phyloP scores from a whole-genome alignment of 2,888 invertebrate genomes.

The Cylloceria caligata region DNA sequence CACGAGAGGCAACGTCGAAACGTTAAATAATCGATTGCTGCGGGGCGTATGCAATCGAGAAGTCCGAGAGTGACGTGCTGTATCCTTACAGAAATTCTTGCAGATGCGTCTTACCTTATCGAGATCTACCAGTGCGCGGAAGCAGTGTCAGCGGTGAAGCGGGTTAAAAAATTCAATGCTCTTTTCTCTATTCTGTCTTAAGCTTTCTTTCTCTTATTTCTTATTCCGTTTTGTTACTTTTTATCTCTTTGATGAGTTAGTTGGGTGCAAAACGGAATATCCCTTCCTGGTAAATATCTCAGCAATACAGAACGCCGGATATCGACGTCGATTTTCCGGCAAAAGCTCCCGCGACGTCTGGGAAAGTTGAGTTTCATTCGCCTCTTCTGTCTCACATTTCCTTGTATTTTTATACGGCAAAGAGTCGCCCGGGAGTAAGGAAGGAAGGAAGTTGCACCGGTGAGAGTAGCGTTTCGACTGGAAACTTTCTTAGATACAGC shows the following conservation, averaged over 20 bases:
- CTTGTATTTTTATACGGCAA: slow-evolving; percentile 42
- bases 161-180: slow-evolving; percentile 21
- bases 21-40: slow-evolving; percentile 78
- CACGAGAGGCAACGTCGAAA: slow-evolving; percentile 47
- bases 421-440: neutral
- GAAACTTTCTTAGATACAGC: slow-evolving; percentile 54
- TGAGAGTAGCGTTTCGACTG: slow-evolving; percentile 40
- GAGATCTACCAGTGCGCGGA: neutral
- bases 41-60: slow-evolving; percentile 64
- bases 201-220: slow-evolving; percentile 1
- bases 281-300: slow-evolving; percentile 32
- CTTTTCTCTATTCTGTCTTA: slow-evolving; percentile 2
- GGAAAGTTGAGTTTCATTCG: slow-evolving; percentile 47
- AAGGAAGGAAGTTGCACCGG: slow-evolving; percentile 49
- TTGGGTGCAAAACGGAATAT: slow-evolving; percentile 3
- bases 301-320: slow-evolving; percentile 38
- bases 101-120: slow-evolving; percentile 10
- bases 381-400: slow-evolving; percentile 40
- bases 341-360: slow-evolving; percentile 22
- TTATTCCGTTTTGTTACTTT: slow-evolving; percentile 27
- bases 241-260: slow-evolving; percentile 16
- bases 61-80: slow-evolving; percentile 50
- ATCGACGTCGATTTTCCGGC: slow-evolving; percentile 51
- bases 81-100: slow-evolving; percentile 12
- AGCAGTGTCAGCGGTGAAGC: neutral